These are phyloP conservation scores for Jaculus jaculus DNA, from an alignment of 2,113 vertebrate species.

Conservation along the genomic window DNA sequence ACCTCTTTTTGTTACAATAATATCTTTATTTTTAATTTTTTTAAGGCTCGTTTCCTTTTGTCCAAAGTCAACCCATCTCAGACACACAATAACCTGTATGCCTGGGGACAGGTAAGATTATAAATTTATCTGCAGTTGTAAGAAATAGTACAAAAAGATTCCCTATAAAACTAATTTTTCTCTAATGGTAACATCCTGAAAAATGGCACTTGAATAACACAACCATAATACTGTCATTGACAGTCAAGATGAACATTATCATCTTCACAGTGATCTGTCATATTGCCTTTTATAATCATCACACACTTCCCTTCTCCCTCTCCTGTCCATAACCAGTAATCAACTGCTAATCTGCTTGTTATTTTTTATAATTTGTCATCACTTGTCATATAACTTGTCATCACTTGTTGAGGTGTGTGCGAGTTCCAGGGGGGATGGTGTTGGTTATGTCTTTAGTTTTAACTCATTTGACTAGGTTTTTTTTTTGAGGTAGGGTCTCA, in stretches of 20 bases:
- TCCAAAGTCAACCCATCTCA: constrained; percentile 99
- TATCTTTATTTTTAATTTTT: constrained; percentile 62
- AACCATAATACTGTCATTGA: background rate
- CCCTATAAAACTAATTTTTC: background rate
- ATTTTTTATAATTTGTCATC: background rate
- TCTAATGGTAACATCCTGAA: background rate
- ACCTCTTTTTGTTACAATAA: background rate
- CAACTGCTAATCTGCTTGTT: background rate
- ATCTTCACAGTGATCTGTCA: background rate
- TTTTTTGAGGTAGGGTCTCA: no score
- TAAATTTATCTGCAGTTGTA: background rate
- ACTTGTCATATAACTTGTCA: background rate
- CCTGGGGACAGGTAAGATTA: constrained; percentile 93
- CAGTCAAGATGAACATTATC: background rate
- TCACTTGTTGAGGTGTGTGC: no score
- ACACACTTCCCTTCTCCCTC: background rate
- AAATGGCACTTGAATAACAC: background rate
- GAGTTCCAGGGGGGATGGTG: no score
- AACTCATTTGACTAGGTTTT: no score
- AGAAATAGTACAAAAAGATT: background rate
- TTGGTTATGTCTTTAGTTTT: background rate
- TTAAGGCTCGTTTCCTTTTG: constrained; percentile 95
- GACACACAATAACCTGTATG: constrained; percentile 98
- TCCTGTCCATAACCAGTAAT: background rate
- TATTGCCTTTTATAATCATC: background rate